These are phyloP conservation scores for Neodontobutis hainanensis DNA, from an alignment of 2,113 vertebrate species.

Conservation along the genomic window DNA sequence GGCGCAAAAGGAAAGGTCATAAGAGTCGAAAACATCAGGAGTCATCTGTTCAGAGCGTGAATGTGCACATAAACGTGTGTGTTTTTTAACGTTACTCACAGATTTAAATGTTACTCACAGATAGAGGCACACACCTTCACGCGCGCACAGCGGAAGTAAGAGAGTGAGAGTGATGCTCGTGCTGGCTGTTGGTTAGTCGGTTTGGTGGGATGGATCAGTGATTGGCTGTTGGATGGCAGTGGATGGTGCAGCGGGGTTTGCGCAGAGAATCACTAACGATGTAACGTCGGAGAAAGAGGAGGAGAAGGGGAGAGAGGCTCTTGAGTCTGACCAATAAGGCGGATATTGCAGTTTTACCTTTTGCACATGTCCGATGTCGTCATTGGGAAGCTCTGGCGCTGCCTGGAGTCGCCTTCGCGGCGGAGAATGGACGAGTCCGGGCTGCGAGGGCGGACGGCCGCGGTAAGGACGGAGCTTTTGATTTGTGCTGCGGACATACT, in stretches of 20 bases:
- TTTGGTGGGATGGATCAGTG: neutral
- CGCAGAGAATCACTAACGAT: constrained; percentile 48
- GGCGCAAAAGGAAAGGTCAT: constrained; percentile 2
- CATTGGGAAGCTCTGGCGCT: constrained; percentile 49
- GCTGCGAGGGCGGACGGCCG: constrained; percentile 52
- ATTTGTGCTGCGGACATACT: neutral
- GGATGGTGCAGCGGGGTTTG: constrained; percentile 61
- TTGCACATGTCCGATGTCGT: constrained; percentile 64
- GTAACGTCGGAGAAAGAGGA: constrained; percentile 19
- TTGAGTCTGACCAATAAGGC: constrained; percentile 50
- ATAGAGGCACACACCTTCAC: constrained; percentile 6
- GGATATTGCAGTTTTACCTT: constrained; percentile 47
- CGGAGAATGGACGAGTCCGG: constrained; percentile 50
- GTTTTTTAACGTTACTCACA: constrained; percentile 12
- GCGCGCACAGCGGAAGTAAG: neutral
- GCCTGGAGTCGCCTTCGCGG: constrained; percentile 27
- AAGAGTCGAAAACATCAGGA: neutral
- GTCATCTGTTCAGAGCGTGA: neutral
- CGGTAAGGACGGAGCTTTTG: constrained; percentile 66
- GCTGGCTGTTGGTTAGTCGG: neutral
- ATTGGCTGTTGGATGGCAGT: constrained; percentile 44
- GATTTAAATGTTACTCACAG: constrained; percentile 1
- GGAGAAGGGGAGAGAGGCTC: constrained; percentile 10
- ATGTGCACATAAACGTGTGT: constrained; percentile 5
- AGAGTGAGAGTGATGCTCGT: neutral